Conservation (phyloP, 2,797 vertebrate species). For the Falco concolor region DNA sequence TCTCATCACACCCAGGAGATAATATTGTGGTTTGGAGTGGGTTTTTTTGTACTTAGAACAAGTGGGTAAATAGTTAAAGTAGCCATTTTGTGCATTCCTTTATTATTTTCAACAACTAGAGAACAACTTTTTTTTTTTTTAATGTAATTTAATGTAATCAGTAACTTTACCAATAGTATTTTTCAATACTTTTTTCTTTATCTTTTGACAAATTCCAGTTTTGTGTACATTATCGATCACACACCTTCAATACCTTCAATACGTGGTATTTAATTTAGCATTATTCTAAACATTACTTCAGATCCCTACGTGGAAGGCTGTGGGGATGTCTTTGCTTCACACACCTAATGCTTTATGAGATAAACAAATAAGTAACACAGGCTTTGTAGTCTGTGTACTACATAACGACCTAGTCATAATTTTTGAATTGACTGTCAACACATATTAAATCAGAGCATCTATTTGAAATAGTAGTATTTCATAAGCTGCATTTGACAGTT, state of each 20-base stretch:
- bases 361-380: constrained; percentile 66
- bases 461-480: constrained; percentile 65
- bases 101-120: background rate
- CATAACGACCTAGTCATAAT: constrained; percentile 60
- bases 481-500: constrained; percentile 49
- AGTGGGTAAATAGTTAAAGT: background rate
- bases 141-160: background rate
- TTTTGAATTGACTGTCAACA: constrained; percentile 60
- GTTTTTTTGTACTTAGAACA: background rate
- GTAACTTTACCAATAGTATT: background rate
- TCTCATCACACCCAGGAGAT: background rate
- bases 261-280: background rate
- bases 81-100: background rate
- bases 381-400: constrained; percentile 1
- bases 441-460: constrained; percentile 62
- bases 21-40: background rate
- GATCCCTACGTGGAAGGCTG: background rate
- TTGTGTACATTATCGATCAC: background rate
- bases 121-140: background rate
- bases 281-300: constrained; percentile 37
- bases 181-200: background rate
- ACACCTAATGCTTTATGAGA: constrained; percentile 46
- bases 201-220: background rate
- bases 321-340: constrained; percentile 20
- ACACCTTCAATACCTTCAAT: background rate